Evolutionary conservation across 1,140 invertebrate species (phyloP).

Genomic region (Telenomus remus): DNA sequence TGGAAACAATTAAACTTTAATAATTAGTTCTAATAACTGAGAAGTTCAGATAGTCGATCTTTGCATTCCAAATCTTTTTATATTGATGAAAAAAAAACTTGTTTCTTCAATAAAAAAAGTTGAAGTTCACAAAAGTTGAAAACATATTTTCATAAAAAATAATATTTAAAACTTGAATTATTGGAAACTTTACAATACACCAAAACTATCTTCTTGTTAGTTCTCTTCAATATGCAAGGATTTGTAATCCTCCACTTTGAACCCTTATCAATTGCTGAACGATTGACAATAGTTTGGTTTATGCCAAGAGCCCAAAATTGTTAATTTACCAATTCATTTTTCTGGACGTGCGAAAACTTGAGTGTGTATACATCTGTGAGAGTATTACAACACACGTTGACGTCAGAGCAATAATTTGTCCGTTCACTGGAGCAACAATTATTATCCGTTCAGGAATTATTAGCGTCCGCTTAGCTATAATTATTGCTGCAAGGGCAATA

Average conservation of each 20-base stretch:
- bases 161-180: too few relatives aligned
- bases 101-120: too few relatives aligned
- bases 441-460: constrained; percentile 60
- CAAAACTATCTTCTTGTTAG: too few relatives aligned
- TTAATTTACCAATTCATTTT: constrained; percentile 46
- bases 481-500: constrained; percentile 61
- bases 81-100: too few relatives aligned
- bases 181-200: too few relatives aligned
- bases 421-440: constrained; percentile 59
- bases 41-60: too few relatives aligned
- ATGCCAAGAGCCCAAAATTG: constrained; percentile 37
- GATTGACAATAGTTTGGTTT: constrained; percentile 9
- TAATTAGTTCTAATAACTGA: too few relatives aligned
- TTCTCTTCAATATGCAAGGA: too few relatives aligned
- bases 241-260: not conserved
- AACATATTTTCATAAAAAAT: too few relatives aligned
- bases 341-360: constrained; percentile 22
- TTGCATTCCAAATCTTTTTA: too few relatives aligned
- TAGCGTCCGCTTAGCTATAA: constrained; percentile 60
- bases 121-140: too few relatives aligned
- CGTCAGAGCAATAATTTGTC: constrained; percentile 58
- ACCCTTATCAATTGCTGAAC: constrained; percentile 19
- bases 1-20: too few relatives aligned
- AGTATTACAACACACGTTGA: constrained; percentile 54
- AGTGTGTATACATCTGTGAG: constrained; percentile 32